These are phyloP conservation scores for Dromas ardeola DNA, from an alignment of 2,113 vertebrate genomes.

Conservation along the genomic window DNA sequence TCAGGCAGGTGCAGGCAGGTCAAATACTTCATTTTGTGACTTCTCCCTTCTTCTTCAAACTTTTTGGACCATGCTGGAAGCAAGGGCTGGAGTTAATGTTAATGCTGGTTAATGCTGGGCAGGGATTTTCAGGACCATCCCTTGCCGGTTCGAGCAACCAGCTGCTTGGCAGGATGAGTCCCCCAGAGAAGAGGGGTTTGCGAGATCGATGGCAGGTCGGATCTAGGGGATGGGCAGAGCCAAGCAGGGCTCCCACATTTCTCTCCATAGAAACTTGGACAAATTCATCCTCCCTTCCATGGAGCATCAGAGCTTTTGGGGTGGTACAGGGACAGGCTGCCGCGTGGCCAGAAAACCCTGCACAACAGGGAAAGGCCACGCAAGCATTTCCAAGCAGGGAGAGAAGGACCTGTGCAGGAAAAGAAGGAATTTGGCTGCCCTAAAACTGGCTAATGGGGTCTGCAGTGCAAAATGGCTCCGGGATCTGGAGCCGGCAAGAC, in stretches of 20 bases:
- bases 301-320: not conserved
- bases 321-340: not conserved
- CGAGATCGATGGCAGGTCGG: accelerated
- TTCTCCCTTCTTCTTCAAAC: not conserved
- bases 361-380: not conserved
- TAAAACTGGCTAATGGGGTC: not conserved
- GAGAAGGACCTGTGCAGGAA: not conserved
- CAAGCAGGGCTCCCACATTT: not conserved
- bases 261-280: not conserved
- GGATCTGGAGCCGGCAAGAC: not conserved
- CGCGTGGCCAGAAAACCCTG: accelerated
- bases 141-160: not conserved
- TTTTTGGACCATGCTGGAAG: not conserved
- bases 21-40: not conserved
- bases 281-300: not conserved
- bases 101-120: not conserved
- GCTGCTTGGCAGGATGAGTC: not conserved
- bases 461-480: accelerated
- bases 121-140: not conserved
- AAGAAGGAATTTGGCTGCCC: not conserved
- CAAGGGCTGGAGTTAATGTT: not conserved
- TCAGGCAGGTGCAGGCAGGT: not conserved
- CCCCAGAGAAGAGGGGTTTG: not conserved
- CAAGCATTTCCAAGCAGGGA: not conserved
- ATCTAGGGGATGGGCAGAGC: not conserved